These are phyloP conservation scores for Drosophila mauritiana DNA, from an alignment of 1,140 invertebrate species.

Conservation along the genomic window DNA sequence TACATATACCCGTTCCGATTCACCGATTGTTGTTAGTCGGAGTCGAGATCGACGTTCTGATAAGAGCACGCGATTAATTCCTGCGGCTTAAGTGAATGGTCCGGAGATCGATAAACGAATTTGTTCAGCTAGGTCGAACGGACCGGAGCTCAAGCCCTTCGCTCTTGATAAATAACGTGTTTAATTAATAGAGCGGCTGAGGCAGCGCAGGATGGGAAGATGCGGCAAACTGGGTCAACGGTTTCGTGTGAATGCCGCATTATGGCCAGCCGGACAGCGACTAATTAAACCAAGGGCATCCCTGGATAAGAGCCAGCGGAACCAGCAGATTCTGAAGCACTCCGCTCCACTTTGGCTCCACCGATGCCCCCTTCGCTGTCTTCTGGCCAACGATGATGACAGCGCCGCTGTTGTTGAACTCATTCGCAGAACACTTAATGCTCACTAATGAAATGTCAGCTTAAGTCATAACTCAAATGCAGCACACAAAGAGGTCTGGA, in stretches of 20 bases:
- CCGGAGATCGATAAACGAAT: slow-evolving; percentile 44
- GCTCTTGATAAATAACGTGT: slow-evolving; percentile 71
- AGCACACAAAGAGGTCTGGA: slow-evolving; percentile 33
- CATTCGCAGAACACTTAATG: slow-evolving; percentile 81
- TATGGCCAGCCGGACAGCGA: slow-evolving; percentile 42
- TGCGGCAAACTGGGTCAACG: slow-evolving; percentile 46
- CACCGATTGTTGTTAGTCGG: neutral
- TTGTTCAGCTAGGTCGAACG: slow-evolving; percentile 14
- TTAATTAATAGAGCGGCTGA: slow-evolving; percentile 58
- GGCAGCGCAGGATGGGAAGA: slow-evolving; percentile 8
- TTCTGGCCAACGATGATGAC: slow-evolving; percentile 17
- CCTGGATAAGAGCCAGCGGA: slow-evolving; percentile 13
- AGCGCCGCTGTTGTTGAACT: slow-evolving; percentile 64
- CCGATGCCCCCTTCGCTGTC: neutral
- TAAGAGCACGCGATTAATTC: slow-evolving; percentile 7
- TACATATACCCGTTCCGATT: neutral
- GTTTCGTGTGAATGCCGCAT: slow-evolving; percentile 53
- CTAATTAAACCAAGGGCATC: slow-evolving; percentile 55
- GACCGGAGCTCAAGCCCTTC: slow-evolving; percentile 38
- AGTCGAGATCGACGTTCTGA: slow-evolving; percentile 9
- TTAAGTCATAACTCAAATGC: slow-evolving; percentile 84
- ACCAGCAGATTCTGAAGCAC: slow-evolving; percentile 14
- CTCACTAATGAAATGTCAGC: slow-evolving; percentile 84
- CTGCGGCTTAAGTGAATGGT: slow-evolving; percentile 1
- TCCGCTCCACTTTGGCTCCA: slow-evolving; percentile 5